Evolutionary conservation across 2,113 vertebrate species (phyloP).

Genomic region (Pimephales promelas): DNA sequence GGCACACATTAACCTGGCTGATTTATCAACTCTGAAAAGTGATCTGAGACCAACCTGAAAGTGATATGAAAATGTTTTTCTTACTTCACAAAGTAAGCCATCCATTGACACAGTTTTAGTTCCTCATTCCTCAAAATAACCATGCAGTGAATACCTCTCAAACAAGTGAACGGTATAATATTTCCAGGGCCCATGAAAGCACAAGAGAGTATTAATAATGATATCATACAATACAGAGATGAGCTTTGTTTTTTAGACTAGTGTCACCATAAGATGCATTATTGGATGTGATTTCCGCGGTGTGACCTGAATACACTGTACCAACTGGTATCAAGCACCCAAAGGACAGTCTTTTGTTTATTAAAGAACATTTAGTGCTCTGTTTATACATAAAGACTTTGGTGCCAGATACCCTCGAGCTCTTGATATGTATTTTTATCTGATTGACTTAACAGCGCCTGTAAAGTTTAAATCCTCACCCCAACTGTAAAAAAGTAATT

Average conservation of each 20-base stretch:
- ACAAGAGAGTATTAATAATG: neutral
- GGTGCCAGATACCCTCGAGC: neutral
- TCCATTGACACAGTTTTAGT: slow-evolving; percentile 56
- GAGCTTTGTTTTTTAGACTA: neutral
- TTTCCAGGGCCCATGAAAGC: slow-evolving; percentile 26
- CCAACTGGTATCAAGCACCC: neutral
- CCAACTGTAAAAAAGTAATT: neutral
- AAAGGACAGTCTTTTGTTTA: neutral
- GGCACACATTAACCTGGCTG: neutral
- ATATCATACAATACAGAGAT: neutral
- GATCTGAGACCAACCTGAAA: slow-evolving; percentile 56
- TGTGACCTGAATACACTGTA: neutral
- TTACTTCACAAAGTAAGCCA: slow-evolving; percentile 65
- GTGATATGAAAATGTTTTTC: slow-evolving; percentile 70
- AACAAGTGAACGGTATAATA: slow-evolving; percentile 30
- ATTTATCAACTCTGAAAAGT: slow-evolving; percentile 57
- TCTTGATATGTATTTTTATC: neutral
- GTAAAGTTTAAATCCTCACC: neutral
- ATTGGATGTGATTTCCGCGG: slow-evolving; percentile 36
- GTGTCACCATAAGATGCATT: neutral
- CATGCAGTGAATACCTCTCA: neutral
- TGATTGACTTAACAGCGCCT: neutral
- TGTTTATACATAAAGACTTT: neutral
- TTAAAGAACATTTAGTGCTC: neutral
- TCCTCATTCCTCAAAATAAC: slow-evolving; percentile 63